These are phyloP conservation scores for Ibycter americanus DNA, from an alignment of 2,797 vertebrate genomes.

Conservation along the genomic window DNA sequence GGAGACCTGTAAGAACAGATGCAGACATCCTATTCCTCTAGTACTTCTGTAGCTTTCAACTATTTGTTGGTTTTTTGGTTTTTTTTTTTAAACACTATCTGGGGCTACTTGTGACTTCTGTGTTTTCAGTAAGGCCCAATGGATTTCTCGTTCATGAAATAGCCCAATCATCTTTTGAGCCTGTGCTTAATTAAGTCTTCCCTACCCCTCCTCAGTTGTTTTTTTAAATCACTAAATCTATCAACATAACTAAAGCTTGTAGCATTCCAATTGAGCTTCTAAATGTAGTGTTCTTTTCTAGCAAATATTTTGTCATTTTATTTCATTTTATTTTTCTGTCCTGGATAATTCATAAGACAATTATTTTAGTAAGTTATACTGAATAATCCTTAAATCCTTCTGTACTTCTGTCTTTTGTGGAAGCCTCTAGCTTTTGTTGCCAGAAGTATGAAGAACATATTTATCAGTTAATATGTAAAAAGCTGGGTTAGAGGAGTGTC, in stretches of 20 bases:
- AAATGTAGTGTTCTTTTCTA: not conserved
- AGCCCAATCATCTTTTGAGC: not conserved
- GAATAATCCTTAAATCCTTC: not conserved
- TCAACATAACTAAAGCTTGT: not conserved
- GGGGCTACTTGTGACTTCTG: not conserved
- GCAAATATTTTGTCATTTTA: not conserved
- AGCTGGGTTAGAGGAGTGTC: not conserved
- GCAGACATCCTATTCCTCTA: fast-evolving
- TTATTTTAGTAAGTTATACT: not conserved
- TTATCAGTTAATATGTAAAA: not conserved
- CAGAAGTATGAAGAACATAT: not conserved
- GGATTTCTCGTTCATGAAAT: not conserved
- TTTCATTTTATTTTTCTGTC: not conserved
- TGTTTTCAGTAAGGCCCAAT: not conserved
- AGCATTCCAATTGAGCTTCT: not conserved
- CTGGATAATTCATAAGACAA: not conserved
- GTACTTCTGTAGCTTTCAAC: not conserved
- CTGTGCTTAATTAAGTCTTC: not conserved
- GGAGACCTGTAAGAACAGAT: not conserved
- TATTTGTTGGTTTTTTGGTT: not conserved
- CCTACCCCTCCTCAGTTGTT: not conserved
- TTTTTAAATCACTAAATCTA: not conserved
- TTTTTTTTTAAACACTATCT: not conserved
- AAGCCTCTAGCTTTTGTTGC: not conserved
- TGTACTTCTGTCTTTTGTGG: not conserved